Evolutionary conservation across 2,888 invertebrate genomes (phyloP).

Genomic region (Neria commutata): DNA sequence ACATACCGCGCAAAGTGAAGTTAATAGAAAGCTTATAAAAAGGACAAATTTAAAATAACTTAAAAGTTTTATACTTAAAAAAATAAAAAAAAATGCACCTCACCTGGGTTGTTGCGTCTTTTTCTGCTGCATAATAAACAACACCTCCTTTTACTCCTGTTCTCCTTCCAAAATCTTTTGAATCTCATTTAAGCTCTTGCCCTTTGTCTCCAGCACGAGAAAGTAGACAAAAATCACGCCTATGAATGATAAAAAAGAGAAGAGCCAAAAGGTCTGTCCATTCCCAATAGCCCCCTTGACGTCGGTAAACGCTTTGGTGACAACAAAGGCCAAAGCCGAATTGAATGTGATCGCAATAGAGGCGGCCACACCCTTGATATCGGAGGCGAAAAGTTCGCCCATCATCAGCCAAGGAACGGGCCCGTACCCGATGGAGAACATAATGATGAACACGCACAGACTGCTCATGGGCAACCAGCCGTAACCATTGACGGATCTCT

Average conservation of each 20-base stretch:
- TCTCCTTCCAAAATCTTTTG: conserved; percentile 41
- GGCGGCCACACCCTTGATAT: conserved; percentile 75
- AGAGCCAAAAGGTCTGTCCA: conserved; percentile 72
- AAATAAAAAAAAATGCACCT: no score
- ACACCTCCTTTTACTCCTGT: no score
- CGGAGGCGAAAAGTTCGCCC: conserved; percentile 78
- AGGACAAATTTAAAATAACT: no score
- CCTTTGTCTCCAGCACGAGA: conserved; percentile 65
- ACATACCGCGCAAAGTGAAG: no score
- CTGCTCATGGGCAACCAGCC: conserved; percentile 76
- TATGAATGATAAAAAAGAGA: conserved; percentile 67
- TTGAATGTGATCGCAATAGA: conserved; percentile 80
- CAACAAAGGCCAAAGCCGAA: conserved; percentile 78
- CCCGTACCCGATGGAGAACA: conserved; percentile 82
- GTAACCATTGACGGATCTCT: conserved; percentile 62
- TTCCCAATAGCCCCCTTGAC: conserved; percentile 66
- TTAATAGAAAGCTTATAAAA: no score
- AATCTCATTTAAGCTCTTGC: conserved; percentile 50
- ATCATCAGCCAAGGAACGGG: conserved; percentile 78
- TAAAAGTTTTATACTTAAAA: no score
- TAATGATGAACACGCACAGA: conserved; percentile 75
- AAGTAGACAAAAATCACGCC: conserved; percentile 71
- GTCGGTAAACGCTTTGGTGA: conserved; percentile 72
- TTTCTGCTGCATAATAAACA: no score
- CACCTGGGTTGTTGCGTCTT: no score